These are phyloP conservation scores for Otis tarda DNA, from an alignment of 2,113 vertebrate genomes.

Conservation along the genomic window DNA sequence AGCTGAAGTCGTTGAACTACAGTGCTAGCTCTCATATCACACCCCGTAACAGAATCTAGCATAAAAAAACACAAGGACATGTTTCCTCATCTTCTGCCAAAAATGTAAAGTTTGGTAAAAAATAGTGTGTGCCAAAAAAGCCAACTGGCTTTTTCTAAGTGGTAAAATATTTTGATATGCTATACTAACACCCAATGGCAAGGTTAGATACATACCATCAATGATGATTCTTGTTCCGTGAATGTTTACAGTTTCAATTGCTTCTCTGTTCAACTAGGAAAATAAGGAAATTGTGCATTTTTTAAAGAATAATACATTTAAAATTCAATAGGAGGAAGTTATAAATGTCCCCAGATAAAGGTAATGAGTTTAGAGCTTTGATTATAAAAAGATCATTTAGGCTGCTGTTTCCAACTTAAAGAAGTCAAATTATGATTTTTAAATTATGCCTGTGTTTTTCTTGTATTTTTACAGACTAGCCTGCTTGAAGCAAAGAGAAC, in stretches of 20 bases:
- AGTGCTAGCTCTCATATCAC: neutral
- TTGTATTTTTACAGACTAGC: neutral
- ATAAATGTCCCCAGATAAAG: neutral
- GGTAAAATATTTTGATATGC: neutral
- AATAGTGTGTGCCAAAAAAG: neutral
- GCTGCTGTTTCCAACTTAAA: neutral
- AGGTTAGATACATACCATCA: conserved; percentile 76
- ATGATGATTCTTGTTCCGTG: conserved; percentile 88
- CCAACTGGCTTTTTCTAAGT: neutral
- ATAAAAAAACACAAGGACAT: rapidly evolving
- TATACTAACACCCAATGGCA: neutral
- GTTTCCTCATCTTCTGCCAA: neutral
- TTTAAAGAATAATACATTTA: neutral
- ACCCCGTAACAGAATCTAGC: neutral
- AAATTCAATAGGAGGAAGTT: neutral
- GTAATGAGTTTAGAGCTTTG: neutral
- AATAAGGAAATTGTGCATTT: neutral
- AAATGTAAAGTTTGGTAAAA: neutral
- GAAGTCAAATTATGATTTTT: neutral
- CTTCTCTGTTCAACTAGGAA: conserved; percentile 83
- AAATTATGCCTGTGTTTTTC: neutral
- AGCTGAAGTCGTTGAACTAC: neutral
- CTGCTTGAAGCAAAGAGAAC: neutral
- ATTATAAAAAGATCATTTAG: neutral
- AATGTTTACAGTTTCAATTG: conserved; percentile 89